phyloP scores from a whole-genome alignment of 1,140 invertebrate species.

The Euglossa dilemma region DNA sequence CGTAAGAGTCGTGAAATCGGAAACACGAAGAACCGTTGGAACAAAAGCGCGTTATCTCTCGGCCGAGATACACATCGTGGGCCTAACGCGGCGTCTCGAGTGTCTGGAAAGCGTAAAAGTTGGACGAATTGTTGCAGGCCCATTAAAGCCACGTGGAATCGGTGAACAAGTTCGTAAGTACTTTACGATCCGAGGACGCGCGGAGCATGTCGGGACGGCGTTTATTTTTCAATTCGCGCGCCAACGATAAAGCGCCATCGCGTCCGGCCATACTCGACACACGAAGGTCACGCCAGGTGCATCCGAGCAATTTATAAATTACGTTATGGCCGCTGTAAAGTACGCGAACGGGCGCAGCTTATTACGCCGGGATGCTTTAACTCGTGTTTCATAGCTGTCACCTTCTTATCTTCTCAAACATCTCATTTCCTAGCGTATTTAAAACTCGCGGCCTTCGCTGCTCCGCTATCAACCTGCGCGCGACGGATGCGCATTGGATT shows the following conservation, averaged over 20 bases:
- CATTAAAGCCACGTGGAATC: slow-evolving; percentile 50
- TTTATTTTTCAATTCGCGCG: slow-evolving; percentile 38
- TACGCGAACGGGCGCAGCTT: slow-evolving; percentile 22
- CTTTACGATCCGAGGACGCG: slow-evolving; percentile 29
- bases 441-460: not conserved
- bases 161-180: slow-evolving; percentile 41
- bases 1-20: not conserved
- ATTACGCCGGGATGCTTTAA: not conserved
- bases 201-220: slow-evolving; percentile 11
- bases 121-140: not conserved
- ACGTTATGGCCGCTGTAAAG: slow-evolving; percentile 29
- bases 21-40: not conserved
- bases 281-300: slow-evolving; percentile 51
- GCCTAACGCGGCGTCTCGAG: not conserved
- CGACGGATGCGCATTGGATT: not conserved
- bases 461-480: not conserved
- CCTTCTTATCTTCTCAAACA: slow-evolving; percentile 16
- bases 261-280: not conserved
- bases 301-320: slow-evolving; percentile 56
- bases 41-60: slow-evolving; percentile 1
- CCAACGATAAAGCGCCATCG: slow-evolving; percentile 50
- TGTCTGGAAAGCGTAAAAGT: not conserved
- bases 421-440: slow-evolving; percentile 19
- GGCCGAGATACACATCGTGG: not conserved
- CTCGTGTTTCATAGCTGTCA: slow-evolving; percentile 7